These are phyloP conservation scores for Crax fasciolata DNA, from an alignment of 2,797 vertebrate species.

Conservation along the genomic window DNA sequence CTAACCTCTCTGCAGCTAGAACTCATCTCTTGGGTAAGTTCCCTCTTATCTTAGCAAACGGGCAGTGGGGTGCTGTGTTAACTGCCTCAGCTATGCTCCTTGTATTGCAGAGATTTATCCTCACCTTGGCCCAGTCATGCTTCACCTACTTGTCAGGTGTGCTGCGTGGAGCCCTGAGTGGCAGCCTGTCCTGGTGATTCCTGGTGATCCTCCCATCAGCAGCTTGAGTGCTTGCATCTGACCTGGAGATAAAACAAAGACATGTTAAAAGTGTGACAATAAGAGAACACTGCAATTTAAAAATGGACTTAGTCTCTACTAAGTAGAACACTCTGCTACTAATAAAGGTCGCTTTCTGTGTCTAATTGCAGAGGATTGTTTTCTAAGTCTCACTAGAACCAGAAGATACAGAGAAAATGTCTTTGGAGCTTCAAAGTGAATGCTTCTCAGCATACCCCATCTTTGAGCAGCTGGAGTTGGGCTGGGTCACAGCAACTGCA, in stretches of 20 bases:
- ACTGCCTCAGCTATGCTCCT: background rate
- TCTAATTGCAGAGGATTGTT: background rate
- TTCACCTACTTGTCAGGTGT: background rate
- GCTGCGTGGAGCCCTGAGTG: fast-evolving
- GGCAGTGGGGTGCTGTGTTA: background rate
- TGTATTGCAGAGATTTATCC: background rate
- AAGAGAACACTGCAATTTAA: background rate
- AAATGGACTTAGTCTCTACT: background rate
- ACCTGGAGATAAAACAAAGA: background rate
- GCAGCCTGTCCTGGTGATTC: background rate
- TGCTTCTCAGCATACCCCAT: fast-evolving
- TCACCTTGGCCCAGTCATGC: background rate
- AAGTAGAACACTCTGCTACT: background rate
- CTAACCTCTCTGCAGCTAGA: background rate
- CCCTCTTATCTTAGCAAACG: background rate
- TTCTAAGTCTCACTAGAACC: background rate
- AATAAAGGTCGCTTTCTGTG: background rate
- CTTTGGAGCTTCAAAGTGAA: fast-evolving
- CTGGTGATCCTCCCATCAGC: background rate
- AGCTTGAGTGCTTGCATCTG: background rate
- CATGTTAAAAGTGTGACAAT: background rate
- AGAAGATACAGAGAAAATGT: background rate
- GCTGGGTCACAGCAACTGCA: background rate
- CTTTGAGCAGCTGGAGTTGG: background rate
- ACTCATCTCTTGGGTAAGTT: background rate